Evolutionary conservation across 2,888 invertebrate genomes (phyloP).

Genomic region (Conops quadrifasciatus): DNA sequence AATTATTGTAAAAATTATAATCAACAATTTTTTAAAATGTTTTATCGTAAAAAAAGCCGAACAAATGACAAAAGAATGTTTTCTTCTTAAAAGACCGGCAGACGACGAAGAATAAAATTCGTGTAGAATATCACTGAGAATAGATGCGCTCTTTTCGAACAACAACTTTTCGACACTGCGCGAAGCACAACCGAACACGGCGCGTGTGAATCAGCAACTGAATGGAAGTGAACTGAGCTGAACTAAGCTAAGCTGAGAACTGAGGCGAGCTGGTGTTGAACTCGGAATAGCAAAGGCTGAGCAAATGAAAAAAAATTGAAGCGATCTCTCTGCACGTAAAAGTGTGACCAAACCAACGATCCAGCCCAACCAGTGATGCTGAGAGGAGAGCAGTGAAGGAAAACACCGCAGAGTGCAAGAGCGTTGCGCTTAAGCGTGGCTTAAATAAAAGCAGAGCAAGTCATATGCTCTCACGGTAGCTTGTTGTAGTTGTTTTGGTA

Average conservation of each 20-base stretch:
- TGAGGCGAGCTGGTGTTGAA: neutral
- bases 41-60: neutral
- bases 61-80: neutral
- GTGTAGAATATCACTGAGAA: neutral
- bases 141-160: too few species aligned
- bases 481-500: too few species aligned
- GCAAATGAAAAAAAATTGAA: neutral
- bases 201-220: slow-evolving; percentile 28
- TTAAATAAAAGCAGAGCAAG: too few species aligned
- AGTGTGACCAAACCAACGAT: neutral
- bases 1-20: neutral
- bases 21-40: too few species aligned
- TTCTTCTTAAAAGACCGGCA: neutral
- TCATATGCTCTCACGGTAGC: too few species aligned
- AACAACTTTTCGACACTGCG: neutral
- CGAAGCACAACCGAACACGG: slow-evolving; percentile 21
- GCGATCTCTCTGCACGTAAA: neutral
- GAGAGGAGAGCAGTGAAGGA: neutral
- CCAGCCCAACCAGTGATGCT: neutral
- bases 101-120: neutral
- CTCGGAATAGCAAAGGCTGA: neutral
- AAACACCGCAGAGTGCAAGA: neutral
- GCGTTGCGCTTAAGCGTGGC: too few species aligned
- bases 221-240: neutral
- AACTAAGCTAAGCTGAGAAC: neutral